A percentile compares a stretch with the other conserved stretches of the same genome.
Evolutionary conservation across 2,797 vertebrate species (phyloP).

Genomic region (Microchirus variegatus): DNA sequence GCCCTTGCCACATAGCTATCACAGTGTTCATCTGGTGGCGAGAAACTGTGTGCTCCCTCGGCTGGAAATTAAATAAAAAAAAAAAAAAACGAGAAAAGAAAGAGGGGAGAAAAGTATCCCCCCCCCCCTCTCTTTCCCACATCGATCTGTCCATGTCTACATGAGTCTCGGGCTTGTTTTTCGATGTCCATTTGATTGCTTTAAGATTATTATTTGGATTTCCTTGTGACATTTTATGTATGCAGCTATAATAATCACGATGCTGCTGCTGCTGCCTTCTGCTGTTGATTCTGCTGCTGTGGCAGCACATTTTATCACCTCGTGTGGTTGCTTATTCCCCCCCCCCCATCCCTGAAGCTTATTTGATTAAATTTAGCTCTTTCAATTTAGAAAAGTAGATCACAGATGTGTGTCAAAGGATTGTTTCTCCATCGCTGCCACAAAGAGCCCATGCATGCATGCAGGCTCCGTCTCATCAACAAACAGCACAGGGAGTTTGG

Average conservation of each 20-base stretch:
- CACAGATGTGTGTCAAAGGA: slow-evolving; percentile 74
- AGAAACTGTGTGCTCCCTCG: slow-evolving; percentile 61
- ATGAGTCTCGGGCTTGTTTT: slow-evolving; percentile 1
- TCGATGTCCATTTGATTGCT: background rate
- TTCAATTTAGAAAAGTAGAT: slow-evolving; percentile 79
- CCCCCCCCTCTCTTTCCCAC: slow-evolving; percentile 2
- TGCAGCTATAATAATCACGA: slow-evolving; percentile 61
- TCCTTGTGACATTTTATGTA: slow-evolving; percentile 48
- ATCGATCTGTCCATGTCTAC: slow-evolving; percentile 5
- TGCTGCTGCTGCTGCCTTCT: slow-evolving; percentile 72
- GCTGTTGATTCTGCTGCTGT: slow-evolving; percentile 67
- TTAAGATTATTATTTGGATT: slow-evolving; percentile 22
- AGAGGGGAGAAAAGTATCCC: slow-evolving; percentile 2
- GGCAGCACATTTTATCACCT: slow-evolving; percentile 67
- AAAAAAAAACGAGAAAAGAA: background rate
- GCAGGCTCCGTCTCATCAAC: slow-evolving; percentile 22
- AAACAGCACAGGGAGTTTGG: slow-evolving; percentile 22
- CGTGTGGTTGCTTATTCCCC: slow-evolving; percentile 57
- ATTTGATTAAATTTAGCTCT: slow-evolving; percentile 80
- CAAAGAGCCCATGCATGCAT: slow-evolving; percentile 13
- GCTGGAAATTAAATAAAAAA: slow-evolving; percentile 58
- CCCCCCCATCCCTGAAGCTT: slow-evolving; percentile 46
- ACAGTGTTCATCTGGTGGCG: slow-evolving; percentile 62
- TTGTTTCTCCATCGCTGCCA: slow-evolving; percentile 50
- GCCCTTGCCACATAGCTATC: slow-evolving; percentile 61